Evolutionary conservation across 2,797 vertebrate species (phyloP).

Genomic region (Tachyglossus aculeatus): DNA sequence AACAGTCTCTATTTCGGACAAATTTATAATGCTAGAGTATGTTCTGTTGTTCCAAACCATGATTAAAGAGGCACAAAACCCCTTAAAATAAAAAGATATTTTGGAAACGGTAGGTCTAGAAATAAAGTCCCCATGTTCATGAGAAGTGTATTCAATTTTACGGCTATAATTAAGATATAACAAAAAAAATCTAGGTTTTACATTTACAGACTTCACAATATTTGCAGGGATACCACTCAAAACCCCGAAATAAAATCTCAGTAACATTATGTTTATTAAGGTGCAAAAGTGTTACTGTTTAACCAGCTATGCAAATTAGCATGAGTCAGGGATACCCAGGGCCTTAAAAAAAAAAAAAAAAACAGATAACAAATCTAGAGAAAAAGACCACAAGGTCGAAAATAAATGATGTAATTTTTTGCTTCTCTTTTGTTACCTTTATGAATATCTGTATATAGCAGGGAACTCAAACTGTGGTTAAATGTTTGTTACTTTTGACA

Average conservation of each 20-base stretch:
- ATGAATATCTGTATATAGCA: too few species aligned
- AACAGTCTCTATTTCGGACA: constrained; percentile 21
- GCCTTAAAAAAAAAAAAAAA: constrained; percentile 2
- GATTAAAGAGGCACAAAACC: constrained; percentile 17
- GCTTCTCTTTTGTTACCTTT: too few species aligned
- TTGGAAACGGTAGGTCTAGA: constrained; percentile 32
- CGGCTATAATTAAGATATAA: neutral
- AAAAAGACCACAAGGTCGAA: too few species aligned
- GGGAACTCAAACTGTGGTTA: too few species aligned
- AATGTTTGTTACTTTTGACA: too few species aligned
- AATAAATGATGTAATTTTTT: too few species aligned
- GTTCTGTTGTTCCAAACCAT: constrained; percentile 23
- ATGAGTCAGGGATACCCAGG: constrained; percentile 4
- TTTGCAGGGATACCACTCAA: constrained; percentile 9
- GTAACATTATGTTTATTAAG: neutral
- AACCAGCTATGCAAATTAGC: constrained; percentile 21
- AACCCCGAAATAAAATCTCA: constrained; percentile 17
- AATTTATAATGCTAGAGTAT: constrained; percentile 30
- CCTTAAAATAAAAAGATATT: constrained; percentile 26
- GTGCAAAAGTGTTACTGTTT: constrained; percentile 27
- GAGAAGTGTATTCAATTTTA: constrained; percentile 16
- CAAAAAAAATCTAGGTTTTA: constrained; percentile 22
- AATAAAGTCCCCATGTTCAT: constrained; percentile 23
- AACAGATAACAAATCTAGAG: too few species aligned
- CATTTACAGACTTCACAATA: constrained; percentile 26